A percentile compares a stretch with the other conserved stretches of the same genome.
Evolutionary conservation across 2,113 vertebrate species (phyloP).

Genomic region (Megalops atlanticus): DNA sequence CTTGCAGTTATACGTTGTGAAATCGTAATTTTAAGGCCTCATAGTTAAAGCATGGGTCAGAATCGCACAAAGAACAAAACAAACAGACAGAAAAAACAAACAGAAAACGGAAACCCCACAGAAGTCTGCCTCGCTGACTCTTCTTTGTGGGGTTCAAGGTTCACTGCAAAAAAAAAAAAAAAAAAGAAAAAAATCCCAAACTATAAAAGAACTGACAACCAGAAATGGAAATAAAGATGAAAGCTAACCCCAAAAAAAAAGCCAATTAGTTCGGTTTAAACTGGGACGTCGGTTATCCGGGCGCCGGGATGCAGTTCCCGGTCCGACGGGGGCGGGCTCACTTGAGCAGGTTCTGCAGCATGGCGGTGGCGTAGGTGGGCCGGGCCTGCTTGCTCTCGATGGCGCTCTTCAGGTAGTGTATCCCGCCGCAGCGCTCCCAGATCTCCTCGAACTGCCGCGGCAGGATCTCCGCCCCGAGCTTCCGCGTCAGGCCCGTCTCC

Average conservation of each 20-base stretch:
- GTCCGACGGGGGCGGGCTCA: conserved; percentile 57
- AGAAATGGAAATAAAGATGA: conserved; percentile 7
- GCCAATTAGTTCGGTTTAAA: conserved; percentile 67
- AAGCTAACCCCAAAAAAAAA: conserved; percentile 35
- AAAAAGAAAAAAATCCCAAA: conserved; percentile 13
- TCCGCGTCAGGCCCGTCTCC: conserved; percentile 94
- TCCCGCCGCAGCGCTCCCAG: conserved; percentile 96
- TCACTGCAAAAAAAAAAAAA: conserved; percentile 25
- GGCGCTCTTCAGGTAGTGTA: conserved; percentile 93
- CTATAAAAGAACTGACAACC: background rate
- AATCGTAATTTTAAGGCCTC: conserved; percentile 64
- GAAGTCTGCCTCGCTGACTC: background rate
- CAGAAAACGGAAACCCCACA: background rate
- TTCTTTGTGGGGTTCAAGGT: background rate
- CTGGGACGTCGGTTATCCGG: conserved; percentile 42
- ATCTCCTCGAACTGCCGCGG: conserved; percentile 95
- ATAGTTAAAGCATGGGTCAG: conserved; percentile 53
- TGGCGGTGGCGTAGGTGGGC: conserved; percentile 93
- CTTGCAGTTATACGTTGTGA: conserved; percentile 50
- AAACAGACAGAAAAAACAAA: background rate
- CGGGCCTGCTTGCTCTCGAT: conserved; percentile 93
- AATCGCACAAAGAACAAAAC: conserved; percentile 30
- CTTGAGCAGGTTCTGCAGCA: conserved; percentile 92
- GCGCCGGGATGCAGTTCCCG: too few species aligned
- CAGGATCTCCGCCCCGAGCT: conserved; percentile 93